phyloP scores from a whole-genome alignment of 2,888 invertebrate genomes.

The Isotomurus palustris region DNA sequence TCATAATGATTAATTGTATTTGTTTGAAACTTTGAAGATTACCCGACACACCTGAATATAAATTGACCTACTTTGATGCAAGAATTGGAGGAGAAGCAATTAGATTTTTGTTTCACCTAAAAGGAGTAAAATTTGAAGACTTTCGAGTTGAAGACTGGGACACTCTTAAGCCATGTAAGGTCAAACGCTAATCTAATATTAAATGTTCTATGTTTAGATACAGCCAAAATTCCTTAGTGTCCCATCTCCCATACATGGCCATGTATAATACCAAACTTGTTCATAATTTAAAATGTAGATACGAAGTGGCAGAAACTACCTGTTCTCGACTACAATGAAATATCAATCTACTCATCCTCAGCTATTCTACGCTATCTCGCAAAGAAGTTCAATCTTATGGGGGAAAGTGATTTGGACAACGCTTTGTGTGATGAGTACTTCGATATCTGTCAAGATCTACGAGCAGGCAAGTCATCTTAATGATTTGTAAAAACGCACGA shows the following conservation, averaged over 20 bases:
- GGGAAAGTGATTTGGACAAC: constrained; percentile 57
- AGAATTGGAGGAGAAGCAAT: constrained; percentile 17
- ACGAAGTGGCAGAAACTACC: constrained; percentile 50
- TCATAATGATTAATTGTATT: too few species aligned
- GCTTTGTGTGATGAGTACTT: constrained; percentile 58
- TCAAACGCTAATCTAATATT: too few species aligned
- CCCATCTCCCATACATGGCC: too few species aligned
- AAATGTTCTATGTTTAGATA: too few species aligned
- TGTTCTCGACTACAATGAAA: constrained; percentile 59
- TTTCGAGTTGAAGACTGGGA: constrained; percentile 13
- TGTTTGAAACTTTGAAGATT: background rate
- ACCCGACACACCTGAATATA: background rate
- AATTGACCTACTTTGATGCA: constrained; percentile 18
- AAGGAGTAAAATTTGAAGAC: constrained; percentile 19
- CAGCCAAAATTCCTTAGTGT: too few species aligned
- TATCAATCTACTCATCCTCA: constrained; percentile 55
- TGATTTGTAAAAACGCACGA: background rate
- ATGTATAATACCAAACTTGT: too few species aligned
- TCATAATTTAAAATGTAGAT: too few species aligned
- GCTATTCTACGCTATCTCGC: constrained; percentile 59
- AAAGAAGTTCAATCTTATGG: constrained; percentile 54
- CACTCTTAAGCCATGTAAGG: constrained; percentile 11
- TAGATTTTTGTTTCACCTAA: constrained; percentile 19
- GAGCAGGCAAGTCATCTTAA: background rate
- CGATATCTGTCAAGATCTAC: constrained; percentile 56